A percentile compares a stretch with the other conserved stretches of the same genome.
Evolutionary conservation across 1,140 invertebrate genomes (phyloP).

Genomic region (Chelonus insularis): DNA sequence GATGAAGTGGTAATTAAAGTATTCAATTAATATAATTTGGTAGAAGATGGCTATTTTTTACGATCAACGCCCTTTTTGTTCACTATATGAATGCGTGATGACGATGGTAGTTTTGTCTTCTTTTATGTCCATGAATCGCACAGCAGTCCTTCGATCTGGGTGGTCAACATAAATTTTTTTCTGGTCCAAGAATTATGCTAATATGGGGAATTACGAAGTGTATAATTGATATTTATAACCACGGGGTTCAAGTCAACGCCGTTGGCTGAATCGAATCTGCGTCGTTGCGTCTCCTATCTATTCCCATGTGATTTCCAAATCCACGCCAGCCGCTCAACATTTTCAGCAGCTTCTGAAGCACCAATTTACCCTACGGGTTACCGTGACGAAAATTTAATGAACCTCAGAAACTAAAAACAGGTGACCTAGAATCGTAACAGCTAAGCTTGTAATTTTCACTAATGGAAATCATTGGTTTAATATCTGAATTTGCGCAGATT

Average conservation of each 20-base stretch:
- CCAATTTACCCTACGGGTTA: slow-evolving; percentile 18
- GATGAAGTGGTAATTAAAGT: slow-evolving; percentile 54
- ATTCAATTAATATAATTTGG: slow-evolving; percentile 50
- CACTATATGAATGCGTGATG: no score
- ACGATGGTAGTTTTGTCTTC: neutral
- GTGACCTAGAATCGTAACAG: slow-evolving; percentile 4
- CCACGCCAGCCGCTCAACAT: neutral
- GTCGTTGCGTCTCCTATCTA: slow-evolving; percentile 9
- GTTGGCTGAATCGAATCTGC: slow-evolving; percentile 16
- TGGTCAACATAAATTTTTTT: slow-evolving; percentile 52
- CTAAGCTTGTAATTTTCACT: slow-evolving; percentile 1
- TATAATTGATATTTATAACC: slow-evolving; percentile 58
- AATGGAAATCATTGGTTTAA: neutral
- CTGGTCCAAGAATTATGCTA: slow-evolving; percentile 53
- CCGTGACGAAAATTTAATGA: slow-evolving; percentile 29
- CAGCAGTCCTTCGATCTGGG: slow-evolving; percentile 42
- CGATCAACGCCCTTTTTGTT: slow-evolving; percentile 36
- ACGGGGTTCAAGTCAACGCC: slow-evolving; percentile 1
- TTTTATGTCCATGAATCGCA: neutral
- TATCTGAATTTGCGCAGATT: no score
- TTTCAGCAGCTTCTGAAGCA: slow-evolving; percentile 19
- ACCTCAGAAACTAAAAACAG: slow-evolving; percentile 2
- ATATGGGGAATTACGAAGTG: slow-evolving; percentile 48
- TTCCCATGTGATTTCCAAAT: neutral
- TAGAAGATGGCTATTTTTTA: slow-evolving; percentile 46